A percentile compares a stretch with the other conserved stretches of the same genome.
Conservation (phyloP, 2,797 vertebrate genomes). For the Sebastes miniatus region DNA sequence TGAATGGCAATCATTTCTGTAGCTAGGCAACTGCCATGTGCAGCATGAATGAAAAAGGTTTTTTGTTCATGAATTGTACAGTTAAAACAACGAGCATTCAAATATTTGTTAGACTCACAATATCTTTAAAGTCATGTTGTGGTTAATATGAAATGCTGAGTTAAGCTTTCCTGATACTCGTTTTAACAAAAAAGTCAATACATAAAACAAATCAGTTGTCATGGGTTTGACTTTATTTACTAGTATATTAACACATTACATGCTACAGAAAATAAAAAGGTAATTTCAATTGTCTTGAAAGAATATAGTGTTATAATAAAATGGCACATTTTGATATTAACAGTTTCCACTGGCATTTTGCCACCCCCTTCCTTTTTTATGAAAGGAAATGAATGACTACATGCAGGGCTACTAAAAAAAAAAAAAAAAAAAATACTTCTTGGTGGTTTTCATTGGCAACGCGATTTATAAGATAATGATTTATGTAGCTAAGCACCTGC, state of each 20-base stretch:
- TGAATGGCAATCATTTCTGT: constrained; percentile 15
- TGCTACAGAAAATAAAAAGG: constrained; percentile 93
- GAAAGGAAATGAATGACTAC: constrained; percentile 78
- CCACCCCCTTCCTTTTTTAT: constrained; percentile 75
- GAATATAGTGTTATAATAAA: constrained; percentile 98
- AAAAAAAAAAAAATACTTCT: constrained; percentile 82
- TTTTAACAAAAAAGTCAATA: background rate
- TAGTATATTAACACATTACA: constrained; percentile 97
- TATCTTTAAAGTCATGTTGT: no score
- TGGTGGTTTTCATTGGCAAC: constrained; percentile 70
- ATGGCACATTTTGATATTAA: constrained; percentile 90
- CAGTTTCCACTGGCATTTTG: constrained; percentile 77
- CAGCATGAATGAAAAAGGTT: background rate
- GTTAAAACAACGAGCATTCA: background rate
- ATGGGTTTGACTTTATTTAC: constrained; percentile 92
- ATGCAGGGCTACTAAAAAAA: constrained; percentile 80
- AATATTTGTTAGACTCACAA: background rate
- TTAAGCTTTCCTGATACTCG: background rate
- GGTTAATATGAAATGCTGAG: background rate
- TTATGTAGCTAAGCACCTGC: constrained; percentile 54
- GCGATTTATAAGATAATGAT: constrained; percentile 74
- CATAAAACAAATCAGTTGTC: constrained; percentile 68
- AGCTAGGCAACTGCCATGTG: constrained; percentile 22
- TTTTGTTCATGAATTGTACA: background rate
- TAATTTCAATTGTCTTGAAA: constrained; percentile 91